Evolutionary conservation across 2,113 vertebrate species (phyloP), one percentile per base, ranked within the genome.

Genomic region (Dromas ardeola): DNA sequence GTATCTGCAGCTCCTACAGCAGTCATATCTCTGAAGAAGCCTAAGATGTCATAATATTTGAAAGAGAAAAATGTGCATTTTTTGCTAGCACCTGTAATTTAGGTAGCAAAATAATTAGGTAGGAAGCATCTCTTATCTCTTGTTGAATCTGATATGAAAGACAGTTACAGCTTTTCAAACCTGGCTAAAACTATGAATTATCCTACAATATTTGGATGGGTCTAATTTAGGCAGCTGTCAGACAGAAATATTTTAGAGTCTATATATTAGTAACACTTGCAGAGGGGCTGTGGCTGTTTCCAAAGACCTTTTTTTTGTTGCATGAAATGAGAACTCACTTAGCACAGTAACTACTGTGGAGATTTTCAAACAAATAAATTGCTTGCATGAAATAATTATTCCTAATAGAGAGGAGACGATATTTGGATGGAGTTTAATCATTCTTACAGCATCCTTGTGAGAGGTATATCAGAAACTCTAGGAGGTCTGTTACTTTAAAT

Each of bases 121-220:
- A 91, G 47, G 71, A 88, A 95, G 30, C 34, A 79, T 88, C 23
- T 97, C 88, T 89, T 93, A 76, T 50, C 65, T 90, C 74, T 62
- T 78, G 32, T 53, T 84, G 43, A 95, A 69, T 90, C 63, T 93
- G 61, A 79, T 96, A 32, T 96, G 90, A 89, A 92, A 97, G 85
- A 87, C 72, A 93, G 78, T 82, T 92, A 78, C 70, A 95, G 86
- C 88, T 97, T 96, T 97, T 96, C 78, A 97, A 90, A 90, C 40
- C 83, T 92, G 77, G 62, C 65, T 96, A 81, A 94, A 96, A 86
- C 43, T 86, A 56, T 86, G 47, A 92, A 85, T 94, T 97, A 94
- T 95, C 40, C 25, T 91, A 52, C 58, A 90, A 45, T 88, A 90
- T 93, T 88, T 86, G 50, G 29, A 49, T 90, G 43, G 26, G 49